Percentiles rank a stretch among this genome's conserved stretches.
Conservation (phyloP, 2,113 vertebrate genomes). For the Prietella phreatophila region DNA sequence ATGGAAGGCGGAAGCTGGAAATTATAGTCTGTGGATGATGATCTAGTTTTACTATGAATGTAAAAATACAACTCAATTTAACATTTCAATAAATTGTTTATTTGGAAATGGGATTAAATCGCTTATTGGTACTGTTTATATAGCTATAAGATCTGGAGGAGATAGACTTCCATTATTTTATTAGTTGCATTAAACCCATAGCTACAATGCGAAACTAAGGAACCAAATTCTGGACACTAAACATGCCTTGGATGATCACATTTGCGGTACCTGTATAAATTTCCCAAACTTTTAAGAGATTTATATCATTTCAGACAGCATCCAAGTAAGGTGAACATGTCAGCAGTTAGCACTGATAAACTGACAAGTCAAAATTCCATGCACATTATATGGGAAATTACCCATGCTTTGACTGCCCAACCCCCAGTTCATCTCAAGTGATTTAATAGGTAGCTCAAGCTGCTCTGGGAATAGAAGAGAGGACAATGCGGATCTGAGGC, state of each 20-base stretch:
- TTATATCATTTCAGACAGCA: background rate
- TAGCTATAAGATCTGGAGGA: background rate
- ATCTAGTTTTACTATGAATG: background rate
- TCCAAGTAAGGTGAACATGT: background rate
- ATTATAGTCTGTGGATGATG: background rate
- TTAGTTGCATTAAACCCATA: background rate
- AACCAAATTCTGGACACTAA: background rate
- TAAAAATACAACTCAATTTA: background rate
- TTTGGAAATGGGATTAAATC: background rate
- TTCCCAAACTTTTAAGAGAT: background rate
- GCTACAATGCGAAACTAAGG: background rate
- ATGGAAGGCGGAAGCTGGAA: background rate
- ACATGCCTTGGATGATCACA: background rate
- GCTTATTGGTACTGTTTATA: background rate
- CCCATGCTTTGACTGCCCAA: slow-evolving; percentile 24
- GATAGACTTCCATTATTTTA: background rate
- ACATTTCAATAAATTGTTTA: background rate
- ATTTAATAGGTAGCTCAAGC: slow-evolving; percentile 46
- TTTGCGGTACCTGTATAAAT: background rate
- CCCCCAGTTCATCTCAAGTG: slow-evolving; percentile 33
- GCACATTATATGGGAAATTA: slow-evolving; percentile 37
- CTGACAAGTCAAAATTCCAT: slow-evolving; percentile 25
- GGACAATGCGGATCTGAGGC: slow-evolving; percentile 45
- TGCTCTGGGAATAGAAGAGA: slow-evolving; percentile 45
- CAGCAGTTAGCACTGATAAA: slow-evolving; percentile 5